Conservation (phyloP, 2,113 vertebrate species). For the Lophius piscatorius region DNA sequence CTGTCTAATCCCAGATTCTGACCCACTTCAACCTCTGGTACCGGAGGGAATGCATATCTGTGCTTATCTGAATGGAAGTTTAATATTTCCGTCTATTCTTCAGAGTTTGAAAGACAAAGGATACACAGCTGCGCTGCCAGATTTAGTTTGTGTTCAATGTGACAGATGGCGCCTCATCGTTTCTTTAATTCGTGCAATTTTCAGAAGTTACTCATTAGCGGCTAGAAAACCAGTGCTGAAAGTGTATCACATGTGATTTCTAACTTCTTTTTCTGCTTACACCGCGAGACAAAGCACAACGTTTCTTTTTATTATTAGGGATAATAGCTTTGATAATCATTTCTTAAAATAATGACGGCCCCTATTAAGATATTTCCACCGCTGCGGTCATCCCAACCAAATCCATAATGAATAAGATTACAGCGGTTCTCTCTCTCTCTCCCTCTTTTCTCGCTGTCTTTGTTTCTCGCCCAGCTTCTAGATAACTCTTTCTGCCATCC, state of each 20-base stretch:
- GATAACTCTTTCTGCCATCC: slow-evolving; percentile 17
- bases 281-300: neutral
- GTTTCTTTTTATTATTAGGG: slow-evolving; percentile 26
- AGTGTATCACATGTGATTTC: neutral
- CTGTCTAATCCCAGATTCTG: no score
- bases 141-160: neutral
- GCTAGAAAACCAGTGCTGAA: slow-evolving; percentile 1
- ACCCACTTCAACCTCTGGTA: no score
- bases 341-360: slow-evolving; percentile 39
- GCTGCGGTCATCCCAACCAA: slow-evolving; percentile 25
- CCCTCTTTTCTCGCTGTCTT: slow-evolving; percentile 11
- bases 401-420: slow-evolving; percentile 56
- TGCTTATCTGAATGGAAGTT: no score
- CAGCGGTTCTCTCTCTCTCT: slow-evolving; percentile 22
- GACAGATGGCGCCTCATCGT: neutral
- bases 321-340: slow-evolving; percentile 35
- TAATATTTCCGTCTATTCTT: no score
- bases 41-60: no score
- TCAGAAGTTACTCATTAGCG: neutral
- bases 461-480: slow-evolving; percentile 21
- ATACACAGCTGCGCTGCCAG: no score
- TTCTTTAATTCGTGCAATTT: neutral
- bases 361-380: slow-evolving; percentile 40
- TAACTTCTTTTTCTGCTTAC: slow-evolving; percentile 8
- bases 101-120: no score